These are phyloP conservation scores for Dryococelus australis DNA, from an alignment of 2,888 invertebrate genomes.

Conservation along the genomic window DNA sequence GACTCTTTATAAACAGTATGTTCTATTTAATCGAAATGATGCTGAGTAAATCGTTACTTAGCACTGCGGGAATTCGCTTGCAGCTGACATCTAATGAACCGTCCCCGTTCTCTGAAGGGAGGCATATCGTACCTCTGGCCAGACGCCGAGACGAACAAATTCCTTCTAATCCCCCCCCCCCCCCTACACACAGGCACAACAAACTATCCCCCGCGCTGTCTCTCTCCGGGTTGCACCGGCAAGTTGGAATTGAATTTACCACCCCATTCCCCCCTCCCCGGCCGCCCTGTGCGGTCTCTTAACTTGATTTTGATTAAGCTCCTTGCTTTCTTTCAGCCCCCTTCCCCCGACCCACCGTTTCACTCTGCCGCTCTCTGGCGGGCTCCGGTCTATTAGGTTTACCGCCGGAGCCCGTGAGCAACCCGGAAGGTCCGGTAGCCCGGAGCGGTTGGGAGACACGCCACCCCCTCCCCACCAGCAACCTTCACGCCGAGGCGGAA, in stretches of 20 bases:
- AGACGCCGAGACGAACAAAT: neutral
- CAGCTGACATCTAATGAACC: too few species aligned
- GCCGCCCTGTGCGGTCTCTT: slow-evolving; percentile 5
- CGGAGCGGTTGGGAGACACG: too few species aligned
- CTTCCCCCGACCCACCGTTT: neutral
- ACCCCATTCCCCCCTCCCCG: slow-evolving; percentile 27
- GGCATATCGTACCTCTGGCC: neutral
- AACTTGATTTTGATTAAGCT: slow-evolving; percentile 42
- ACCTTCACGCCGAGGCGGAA: too few species aligned
- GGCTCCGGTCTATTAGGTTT: slow-evolving; percentile 16
- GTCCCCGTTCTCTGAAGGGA: neutral
- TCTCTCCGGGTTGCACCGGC: neutral
- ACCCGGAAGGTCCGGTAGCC: too few species aligned
- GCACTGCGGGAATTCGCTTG: too few species aligned
- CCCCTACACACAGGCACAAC: neutral
- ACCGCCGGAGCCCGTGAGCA: neutral
- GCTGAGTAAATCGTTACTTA: too few species aligned
- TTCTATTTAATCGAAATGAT: too few species aligned
- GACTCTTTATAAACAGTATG: too few species aligned
- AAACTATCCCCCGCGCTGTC: neutral
- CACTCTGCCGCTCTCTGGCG: neutral
- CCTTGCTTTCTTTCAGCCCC: slow-evolving; percentile 22
- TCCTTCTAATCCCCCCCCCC: neutral
- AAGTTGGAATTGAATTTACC: slow-evolving; percentile 41
- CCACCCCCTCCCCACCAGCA: too few species aligned